Evolutionary conservation across 2,888 invertebrate species (phyloP).

Genomic region (Sesamia inferens): DNA sequence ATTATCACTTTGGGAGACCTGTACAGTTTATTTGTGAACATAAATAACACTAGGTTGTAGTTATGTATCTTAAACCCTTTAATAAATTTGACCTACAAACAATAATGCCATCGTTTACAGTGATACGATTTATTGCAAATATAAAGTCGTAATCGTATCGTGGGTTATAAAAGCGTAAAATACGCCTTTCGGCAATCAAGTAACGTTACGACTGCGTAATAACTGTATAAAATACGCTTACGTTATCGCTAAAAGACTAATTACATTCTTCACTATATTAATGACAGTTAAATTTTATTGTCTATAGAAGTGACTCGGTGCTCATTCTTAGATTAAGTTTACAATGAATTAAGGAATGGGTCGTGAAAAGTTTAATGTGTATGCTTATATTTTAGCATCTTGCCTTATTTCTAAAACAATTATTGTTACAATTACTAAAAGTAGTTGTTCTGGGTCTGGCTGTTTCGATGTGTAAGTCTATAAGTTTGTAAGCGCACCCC

Average conservation of each 20-base stretch:
- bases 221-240: constrained; percentile 72
- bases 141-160: constrained; percentile 38
- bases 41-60: no score
- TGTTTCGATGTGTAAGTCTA: no score
- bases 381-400: neutral
- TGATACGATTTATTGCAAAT: neutral
- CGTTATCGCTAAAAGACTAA: constrained; percentile 70
- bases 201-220: constrained; percentile 73
- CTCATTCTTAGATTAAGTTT: constrained; percentile 40
- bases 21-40: no score
- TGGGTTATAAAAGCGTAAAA: constrained; percentile 33
- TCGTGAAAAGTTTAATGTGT: neutral
- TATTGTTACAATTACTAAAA: neutral
- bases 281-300: constrained; percentile 54
- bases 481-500: no score
- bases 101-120: neutral
- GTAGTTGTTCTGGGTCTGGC: no score
- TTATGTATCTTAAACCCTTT: no score
- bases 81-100: neutral
- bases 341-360: constrained; percentile 14
- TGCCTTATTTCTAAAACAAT: neutral
- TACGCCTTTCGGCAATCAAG: constrained; percentile 64
- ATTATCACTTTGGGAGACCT: no score
- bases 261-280: constrained; percentile 65
- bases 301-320: constrained; percentile 26